Conservation (phyloP, 2,113 vertebrate species). For the Boleophthalmus pectinirostris region DNA sequence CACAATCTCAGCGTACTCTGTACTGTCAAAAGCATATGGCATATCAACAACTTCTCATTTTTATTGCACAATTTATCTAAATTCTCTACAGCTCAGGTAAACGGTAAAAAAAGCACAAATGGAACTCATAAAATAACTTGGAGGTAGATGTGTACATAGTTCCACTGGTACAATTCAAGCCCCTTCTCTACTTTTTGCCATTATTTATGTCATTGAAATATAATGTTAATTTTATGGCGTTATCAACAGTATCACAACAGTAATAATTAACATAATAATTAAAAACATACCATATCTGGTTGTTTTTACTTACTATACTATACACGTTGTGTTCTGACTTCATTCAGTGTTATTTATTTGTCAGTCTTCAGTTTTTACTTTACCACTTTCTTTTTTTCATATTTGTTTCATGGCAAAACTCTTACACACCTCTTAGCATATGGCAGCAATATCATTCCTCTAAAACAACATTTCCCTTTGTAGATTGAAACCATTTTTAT, state of each 20-base stretch:
- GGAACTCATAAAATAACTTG: not conserved
- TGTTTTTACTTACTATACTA: too few relatives aligned
- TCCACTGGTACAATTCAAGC: too few relatives aligned
- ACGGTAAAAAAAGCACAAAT: not conserved
- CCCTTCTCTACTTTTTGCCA: not conserved
- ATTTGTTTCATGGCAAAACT: constrained; percentile 8
- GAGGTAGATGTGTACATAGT: too few relatives aligned
- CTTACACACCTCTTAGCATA: constrained; percentile 13
- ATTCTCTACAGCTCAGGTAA: not conserved
- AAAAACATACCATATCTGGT: too few relatives aligned
- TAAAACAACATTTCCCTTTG: constrained; percentile 45
- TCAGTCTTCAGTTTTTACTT: not conserved
- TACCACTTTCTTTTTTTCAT: not conserved
- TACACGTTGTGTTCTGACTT: not conserved
- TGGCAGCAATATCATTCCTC: constrained; percentile 33
- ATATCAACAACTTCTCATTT: not conserved
- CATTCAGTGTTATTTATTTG: too few relatives aligned
- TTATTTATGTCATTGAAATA: not conserved
- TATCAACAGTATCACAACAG: not conserved
- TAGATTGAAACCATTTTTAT: constrained; percentile 68
- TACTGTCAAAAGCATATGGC: not conserved
- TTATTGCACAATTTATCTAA: not conserved
- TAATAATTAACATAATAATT: too few relatives aligned
- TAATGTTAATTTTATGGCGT: too few relatives aligned
- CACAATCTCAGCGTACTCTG: not conserved